These are phyloP conservation scores for Sturnus vulgaris DNA, from an alignment of 2,113 vertebrate genomes.

Conservation along the genomic window DNA sequence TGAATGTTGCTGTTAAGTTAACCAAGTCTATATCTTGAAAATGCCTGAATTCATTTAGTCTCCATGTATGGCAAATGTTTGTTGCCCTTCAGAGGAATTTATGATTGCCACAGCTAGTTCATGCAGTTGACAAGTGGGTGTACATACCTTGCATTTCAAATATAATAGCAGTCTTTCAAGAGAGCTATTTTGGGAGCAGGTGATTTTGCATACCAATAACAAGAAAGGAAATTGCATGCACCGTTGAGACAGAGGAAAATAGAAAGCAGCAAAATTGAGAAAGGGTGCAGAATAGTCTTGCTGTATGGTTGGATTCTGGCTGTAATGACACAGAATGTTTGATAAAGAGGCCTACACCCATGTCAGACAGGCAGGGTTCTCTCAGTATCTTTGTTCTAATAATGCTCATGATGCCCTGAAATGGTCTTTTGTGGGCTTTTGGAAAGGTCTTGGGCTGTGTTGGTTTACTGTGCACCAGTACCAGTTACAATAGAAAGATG, in stretches of 20 bases:
- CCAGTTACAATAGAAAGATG: neutral
- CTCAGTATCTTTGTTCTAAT: neutral
- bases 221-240: conserved; percentile 10
- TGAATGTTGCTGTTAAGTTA: neutral
- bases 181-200: conserved; percentile 35
- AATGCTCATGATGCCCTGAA: neutral
- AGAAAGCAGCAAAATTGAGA: neutral
- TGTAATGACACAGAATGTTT: neutral
- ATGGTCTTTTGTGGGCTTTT: neutral
- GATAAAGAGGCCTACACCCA: neutral
- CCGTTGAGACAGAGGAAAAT: neutral
- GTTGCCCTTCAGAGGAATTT: conserved; percentile 32
- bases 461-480: neutral
- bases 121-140: neutral
- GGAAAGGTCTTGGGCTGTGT: neutral
- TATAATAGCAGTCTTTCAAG: conserved; percentile 4
- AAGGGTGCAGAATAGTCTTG: neutral
- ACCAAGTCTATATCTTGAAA: neutral
- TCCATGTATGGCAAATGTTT: neutral
- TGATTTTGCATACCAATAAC: conserved; percentile 40
- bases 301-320: neutral
- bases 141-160: conserved; percentile 17
- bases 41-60: conserved; percentile 13
- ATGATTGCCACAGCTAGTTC: conserved; percentile 8
- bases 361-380: neutral